phyloP scores from a whole-genome alignment of 1,140 invertebrate species.

The Euura saliciscinereae region DNA sequence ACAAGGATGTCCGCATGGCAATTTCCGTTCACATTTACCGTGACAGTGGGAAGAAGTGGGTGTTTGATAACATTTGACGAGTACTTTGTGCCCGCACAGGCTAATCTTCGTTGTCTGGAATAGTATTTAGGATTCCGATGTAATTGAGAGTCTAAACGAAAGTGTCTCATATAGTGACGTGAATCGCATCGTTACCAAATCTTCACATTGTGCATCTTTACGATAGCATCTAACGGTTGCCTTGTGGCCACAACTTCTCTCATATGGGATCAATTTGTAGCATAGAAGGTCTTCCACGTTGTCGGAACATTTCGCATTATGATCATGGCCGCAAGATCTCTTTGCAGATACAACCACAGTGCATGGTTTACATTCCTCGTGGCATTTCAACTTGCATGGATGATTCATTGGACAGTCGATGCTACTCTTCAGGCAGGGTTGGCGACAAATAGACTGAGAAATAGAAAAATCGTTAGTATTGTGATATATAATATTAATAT shows the following conservation, averaged over 20 bases:
- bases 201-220: not conserved
- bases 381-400: slow-evolving; percentile 56
- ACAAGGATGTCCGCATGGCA: slow-evolving; percentile 59
- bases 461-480: slow-evolving; percentile 21
- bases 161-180: slow-evolving; percentile 3
- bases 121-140: too few species aligned
- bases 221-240: not conserved
- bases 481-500: slow-evolving; percentile 35
- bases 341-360: slow-evolving; percentile 27
- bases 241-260: not conserved
- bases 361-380: slow-evolving; percentile 60
- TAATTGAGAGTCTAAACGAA: not conserved
- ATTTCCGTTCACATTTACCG: slow-evolving; percentile 41
- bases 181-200: not conserved
- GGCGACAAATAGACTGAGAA: slow-evolving; percentile 60
- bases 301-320: slow-evolving; percentile 47
- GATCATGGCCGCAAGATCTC: slow-evolving; percentile 53
- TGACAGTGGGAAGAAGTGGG: slow-evolving; percentile 42
- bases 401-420: slow-evolving; percentile 56
- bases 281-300: slow-evolving; percentile 51
- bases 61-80: slow-evolving; percentile 41
- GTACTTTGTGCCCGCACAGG: slow-evolving; percentile 54
- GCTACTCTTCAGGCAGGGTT: slow-evolving; percentile 54
- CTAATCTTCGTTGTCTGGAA: slow-evolving; percentile 57
- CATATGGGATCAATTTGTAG: slow-evolving; percentile 34